Conservation (phyloP, 2,113 vertebrate genomes). For the Poicephalus meyeri region DNA sequence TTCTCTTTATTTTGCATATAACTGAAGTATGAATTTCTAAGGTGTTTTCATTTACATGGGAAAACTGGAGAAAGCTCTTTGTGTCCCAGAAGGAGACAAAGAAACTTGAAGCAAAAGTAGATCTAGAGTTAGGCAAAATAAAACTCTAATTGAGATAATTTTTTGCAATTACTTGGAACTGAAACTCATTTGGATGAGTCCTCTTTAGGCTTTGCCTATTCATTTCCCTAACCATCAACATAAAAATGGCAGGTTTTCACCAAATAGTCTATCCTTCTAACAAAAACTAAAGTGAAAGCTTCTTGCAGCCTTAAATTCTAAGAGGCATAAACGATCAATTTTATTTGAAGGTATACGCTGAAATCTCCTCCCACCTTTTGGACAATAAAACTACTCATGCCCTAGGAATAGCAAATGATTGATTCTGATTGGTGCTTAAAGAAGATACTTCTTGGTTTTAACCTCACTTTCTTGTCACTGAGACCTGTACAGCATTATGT, state of each 20-base stretch:
- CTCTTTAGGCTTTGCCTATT: neutral
- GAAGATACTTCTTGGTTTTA: neutral
- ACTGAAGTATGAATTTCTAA: neutral
- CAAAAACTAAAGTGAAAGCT: neutral
- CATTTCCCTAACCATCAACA: neutral
- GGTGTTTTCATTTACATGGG: neutral
- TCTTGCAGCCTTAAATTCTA: neutral
- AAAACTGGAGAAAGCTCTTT: constrained; percentile 11
- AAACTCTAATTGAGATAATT: neutral
- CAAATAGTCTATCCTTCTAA: neutral
- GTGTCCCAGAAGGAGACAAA: neutral
- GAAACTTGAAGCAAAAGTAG: neutral
- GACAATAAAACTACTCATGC: neutral
- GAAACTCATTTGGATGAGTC: neutral
- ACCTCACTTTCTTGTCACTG: neutral
- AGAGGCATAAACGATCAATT: neutral
- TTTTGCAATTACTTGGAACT: neutral
- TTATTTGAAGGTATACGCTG: neutral
- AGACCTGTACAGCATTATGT: neutral
- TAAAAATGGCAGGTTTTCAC: neutral
- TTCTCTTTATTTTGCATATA: neutral
- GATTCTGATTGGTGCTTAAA: neutral
- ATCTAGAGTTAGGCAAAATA: neutral
- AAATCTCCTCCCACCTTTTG: neutral
- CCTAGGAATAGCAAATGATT: neutral